A percentile compares a stretch with the other conserved stretches of the same genome.
These are phyloP conservation scores for Coreius guichenoti DNA, from an alignment of 2,797 vertebrate species.

Conservation along the genomic window DNA sequence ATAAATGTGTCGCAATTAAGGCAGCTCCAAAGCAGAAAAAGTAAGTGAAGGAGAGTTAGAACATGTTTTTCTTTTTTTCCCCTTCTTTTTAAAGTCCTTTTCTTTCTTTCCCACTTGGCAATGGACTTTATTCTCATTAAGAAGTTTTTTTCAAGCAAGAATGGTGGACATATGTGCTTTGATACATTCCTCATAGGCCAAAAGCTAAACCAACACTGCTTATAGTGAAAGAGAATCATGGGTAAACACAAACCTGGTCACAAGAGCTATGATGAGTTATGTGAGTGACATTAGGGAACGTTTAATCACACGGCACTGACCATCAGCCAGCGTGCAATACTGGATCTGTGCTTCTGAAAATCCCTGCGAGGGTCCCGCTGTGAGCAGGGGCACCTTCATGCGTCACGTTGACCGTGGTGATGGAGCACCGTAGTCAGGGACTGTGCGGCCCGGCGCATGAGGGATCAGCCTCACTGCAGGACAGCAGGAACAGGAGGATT, in stretches of 20 bases:
- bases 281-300: conserved; percentile 13
- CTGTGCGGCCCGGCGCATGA: conserved; percentile 65
- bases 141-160: conserved; percentile 66
- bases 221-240: conserved; percentile 14
- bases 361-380: conserved; percentile 65
- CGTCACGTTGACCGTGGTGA: conserved; percentile 79
- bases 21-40: conserved; percentile 62
- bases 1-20: conserved; percentile 67
- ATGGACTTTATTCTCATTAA: conserved; percentile 64
- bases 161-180: conserved; percentile 71
- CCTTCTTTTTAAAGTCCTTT: conserved; percentile 39
- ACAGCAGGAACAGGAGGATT: conserved; percentile 51
- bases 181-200: conserved; percentile 37
- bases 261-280: conserved; percentile 18
- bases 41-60: conserved; percentile 47
- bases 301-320: conserved; percentile 45
- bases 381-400: conserved; percentile 67
- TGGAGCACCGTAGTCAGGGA: conserved; percentile 73
- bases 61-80: conserved; percentile 31
- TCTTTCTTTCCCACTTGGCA: conserved; percentile 61
- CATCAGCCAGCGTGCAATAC: conserved; percentile 22
- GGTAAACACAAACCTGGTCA: conserved; percentile 2
- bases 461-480: conserved; percentile 66
- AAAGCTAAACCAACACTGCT: conserved; percentile 29
- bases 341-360: conserved; percentile 62